These are phyloP conservation scores for Leptinotarsa texana DNA, from an alignment of 1,140 invertebrate genomes.

Conservation along the genomic window DNA sequence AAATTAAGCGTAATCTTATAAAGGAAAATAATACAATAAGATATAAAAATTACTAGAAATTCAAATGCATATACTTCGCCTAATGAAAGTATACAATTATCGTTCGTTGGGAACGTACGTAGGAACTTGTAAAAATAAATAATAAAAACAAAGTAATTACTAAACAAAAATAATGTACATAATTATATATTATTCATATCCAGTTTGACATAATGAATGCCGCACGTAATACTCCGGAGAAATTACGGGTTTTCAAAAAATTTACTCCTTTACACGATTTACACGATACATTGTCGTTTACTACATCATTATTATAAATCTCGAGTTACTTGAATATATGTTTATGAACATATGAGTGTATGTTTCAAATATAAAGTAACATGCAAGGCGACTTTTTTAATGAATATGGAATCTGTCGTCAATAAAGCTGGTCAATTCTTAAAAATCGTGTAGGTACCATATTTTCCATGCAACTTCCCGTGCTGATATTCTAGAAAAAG, in stretches of 20 bases:
- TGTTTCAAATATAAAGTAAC: too few species aligned
- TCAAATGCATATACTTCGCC: conserved; percentile 34
- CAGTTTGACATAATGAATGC: conserved; percentile 22
- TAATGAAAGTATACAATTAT: conserved; percentile 38
- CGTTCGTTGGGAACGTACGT: conserved; percentile 18
- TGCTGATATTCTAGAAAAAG: too few species aligned
- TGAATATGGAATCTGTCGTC: too few species aligned
- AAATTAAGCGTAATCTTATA: conserved; percentile 34
- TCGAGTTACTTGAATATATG: too few species aligned
- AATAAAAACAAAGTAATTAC: conserved; percentile 30
- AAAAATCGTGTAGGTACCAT: too few species aligned
- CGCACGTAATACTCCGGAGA: conserved; percentile 1
- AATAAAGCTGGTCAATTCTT: too few species aligned
- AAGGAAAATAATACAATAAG: conserved; percentile 31
- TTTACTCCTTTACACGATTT: background rate
- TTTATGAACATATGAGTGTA: too few species aligned
- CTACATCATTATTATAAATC: background rate
- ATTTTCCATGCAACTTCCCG: too few species aligned
- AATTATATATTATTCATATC: conserved; percentile 19
- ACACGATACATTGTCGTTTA: background rate
- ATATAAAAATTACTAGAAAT: conserved; percentile 34
- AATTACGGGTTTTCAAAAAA: conserved; percentile 6
- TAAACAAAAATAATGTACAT: conserved; percentile 17
- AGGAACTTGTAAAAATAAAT: conserved; percentile 30
- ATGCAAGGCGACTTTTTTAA: too few species aligned